These are phyloP conservation scores for Prionace glauca DNA, from an alignment of 2,797 vertebrate genomes.

Conservation along the genomic window DNA sequence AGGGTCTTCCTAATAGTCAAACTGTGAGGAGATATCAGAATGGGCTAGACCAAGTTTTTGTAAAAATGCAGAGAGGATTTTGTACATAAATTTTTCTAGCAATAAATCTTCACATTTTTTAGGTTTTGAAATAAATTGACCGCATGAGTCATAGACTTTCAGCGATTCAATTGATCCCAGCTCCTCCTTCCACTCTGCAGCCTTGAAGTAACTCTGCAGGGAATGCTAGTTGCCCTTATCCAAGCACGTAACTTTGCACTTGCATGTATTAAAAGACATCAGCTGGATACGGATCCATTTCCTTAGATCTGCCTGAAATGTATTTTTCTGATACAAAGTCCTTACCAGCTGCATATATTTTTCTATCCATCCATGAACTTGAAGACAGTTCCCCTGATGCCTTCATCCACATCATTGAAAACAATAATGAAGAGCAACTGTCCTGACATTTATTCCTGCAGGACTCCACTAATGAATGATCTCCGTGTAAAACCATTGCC, in stretches of 20 bases:
- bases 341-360: background rate
- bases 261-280: background rate
- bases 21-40: background rate
- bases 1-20: background rate
- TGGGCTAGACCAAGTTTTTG: background rate
- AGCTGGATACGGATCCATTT: background rate
- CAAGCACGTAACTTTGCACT: background rate
- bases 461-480: background rate
- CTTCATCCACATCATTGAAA: background rate
- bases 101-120: background rate
- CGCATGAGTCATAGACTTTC: background rate
- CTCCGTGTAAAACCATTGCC: background rate
- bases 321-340: background rate
- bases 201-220: background rate
- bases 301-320: background rate
- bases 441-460: background rate
- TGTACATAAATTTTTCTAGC: background rate
- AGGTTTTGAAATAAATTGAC: background rate
- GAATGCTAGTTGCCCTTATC: background rate
- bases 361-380: background rate
- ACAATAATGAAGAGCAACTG: constrained; percentile 6
- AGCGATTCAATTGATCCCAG: background rate
- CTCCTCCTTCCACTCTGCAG: background rate
- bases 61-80: background rate
- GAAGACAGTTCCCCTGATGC: background rate